Evolutionary conservation across 2,113 vertebrate species (phyloP).

Genomic region (cat (Felis catus)): F.catus_Fca126_mat1.0 CM031417.1:25314001-25314500

Average conservation of each 20-base stretch:
- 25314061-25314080: background rate
- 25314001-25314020: background rate
- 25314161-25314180: too few relatives aligned
- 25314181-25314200: too few relatives aligned
- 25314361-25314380: background rate
- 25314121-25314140: too few relatives aligned
- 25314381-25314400: background rate
- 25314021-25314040: background rate
- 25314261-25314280: too few relatives aligned
- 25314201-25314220: too few relatives aligned
- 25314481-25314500: background rate
- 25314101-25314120: too few relatives aligned
- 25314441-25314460: background rate
- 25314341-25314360: background rate
- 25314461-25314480: background rate
- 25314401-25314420: background rate
- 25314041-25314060: background rate
- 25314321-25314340: background rate
- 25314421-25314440: background rate
- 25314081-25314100: background rate
- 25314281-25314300: too few relatives aligned
- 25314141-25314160: too few relatives aligned
- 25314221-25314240: too few relatives aligned
- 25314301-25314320: background rate
- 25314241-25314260: too few relatives aligned